Percentiles rank a stretch among this genome's conserved stretches.
These are phyloP conservation scores for Andrena hattorfiana DNA, from an alignment of 2,888 invertebrate genomes.

Conservation along the genomic window DNA sequence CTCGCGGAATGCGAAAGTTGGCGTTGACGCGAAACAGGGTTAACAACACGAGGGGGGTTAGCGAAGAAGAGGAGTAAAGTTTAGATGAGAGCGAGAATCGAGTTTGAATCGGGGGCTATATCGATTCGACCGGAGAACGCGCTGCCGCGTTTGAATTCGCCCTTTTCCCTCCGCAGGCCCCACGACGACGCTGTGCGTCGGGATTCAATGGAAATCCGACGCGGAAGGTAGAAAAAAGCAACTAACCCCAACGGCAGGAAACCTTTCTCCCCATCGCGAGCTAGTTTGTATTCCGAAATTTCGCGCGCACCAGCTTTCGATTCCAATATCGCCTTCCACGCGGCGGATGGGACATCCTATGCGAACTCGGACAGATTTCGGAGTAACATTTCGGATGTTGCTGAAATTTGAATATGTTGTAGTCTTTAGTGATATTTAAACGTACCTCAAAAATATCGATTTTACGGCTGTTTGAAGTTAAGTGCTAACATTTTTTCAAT, in stretches of 20 bases:
- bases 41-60: slow-evolving; percentile 27
- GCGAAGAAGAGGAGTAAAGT: slow-evolving; percentile 33
- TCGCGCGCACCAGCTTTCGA: slow-evolving; percentile 1
- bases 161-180: neutral
- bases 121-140: slow-evolving; percentile 43
- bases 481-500: no score
- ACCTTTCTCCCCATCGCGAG: slow-evolving; percentile 15
- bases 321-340: slow-evolving; percentile 26
- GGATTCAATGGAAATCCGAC: slow-evolving; percentile 54
- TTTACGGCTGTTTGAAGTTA: no score
- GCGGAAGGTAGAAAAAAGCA: neutral
- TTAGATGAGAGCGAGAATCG: slow-evolving; percentile 54
- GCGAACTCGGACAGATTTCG: no score
- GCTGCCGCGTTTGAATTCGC: slow-evolving; percentile 30
- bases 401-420: no score
- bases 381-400: no score
- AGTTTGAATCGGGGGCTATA: slow-evolving; percentile 56
- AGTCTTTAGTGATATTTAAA: no score
- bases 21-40: slow-evolving; percentile 47
- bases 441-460: no score
- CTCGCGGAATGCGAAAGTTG: slow-evolving; percentile 51
- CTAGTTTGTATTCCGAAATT: slow-evolving; percentile 39
- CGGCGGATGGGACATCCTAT: no score
- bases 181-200: slow-evolving; percentile 18
- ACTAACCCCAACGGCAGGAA: slow-evolving; percentile 6